phyloP scores from a whole-genome alignment of 2,888 invertebrate species.

The Heliconius aoede region DNA sequence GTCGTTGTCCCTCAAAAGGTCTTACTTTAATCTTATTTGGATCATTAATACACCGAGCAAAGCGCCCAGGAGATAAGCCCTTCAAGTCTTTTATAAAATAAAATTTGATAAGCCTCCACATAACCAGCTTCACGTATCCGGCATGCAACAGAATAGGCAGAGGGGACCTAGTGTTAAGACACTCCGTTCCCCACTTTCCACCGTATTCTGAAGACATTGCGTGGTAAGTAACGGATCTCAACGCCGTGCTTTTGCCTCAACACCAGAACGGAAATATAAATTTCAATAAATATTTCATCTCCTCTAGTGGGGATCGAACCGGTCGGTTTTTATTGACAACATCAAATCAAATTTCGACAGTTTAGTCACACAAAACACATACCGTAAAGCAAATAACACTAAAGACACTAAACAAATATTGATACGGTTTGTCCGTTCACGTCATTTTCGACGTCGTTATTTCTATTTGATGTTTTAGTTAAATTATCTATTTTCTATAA shows the following conservation, averaged over 20 bases:
- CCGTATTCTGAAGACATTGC: too few relatives aligned
- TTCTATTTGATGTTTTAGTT: background rate
- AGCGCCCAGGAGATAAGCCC: background rate
- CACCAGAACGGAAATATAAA: too few relatives aligned
- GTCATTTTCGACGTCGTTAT: background rate
- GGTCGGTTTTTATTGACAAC: background rate
- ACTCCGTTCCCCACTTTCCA: too few relatives aligned
- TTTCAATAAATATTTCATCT: too few relatives aligned
- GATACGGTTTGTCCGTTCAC: conserved; percentile 14
- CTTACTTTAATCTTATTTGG: background rate
- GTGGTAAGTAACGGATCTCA: too few relatives aligned
- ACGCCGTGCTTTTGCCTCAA: too few relatives aligned
- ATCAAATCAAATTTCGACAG: background rate
- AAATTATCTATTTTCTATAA: too few relatives aligned
- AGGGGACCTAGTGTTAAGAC: too few relatives aligned
- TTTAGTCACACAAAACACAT: background rate
- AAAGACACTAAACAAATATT: background rate
- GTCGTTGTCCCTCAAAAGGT: background rate
- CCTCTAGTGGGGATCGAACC: too few relatives aligned
- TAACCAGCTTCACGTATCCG: too few relatives aligned
- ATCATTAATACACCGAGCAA: background rate
- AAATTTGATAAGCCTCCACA: background rate
- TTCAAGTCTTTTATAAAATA: background rate
- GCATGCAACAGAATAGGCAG: too few relatives aligned
- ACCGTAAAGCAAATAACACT: conserved; percentile 10